A percentile compares a stretch with the other conserved stretches of the same genome.
phyloP scores from a whole-genome alignment of 1,140 invertebrate species.

The Ruditapes philippinarum region DNA sequence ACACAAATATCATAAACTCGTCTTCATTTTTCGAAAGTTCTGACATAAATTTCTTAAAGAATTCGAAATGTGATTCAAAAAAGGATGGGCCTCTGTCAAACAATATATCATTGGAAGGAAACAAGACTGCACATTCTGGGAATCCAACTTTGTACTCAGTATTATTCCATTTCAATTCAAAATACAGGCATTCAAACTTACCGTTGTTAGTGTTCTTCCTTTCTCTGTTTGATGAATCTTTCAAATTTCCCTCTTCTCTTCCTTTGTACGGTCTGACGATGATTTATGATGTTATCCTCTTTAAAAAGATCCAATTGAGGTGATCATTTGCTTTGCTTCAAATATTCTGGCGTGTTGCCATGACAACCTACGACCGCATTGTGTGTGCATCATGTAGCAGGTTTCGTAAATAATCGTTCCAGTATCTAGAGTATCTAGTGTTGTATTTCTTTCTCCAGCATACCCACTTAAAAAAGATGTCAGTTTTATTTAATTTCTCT shows the following conservation, averaged over 20 bases:
- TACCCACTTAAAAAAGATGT: constrained; percentile 12
- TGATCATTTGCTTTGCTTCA: constrained; percentile 2
- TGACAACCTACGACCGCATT: background rate
- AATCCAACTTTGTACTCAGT: background rate
- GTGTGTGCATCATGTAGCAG: background rate
- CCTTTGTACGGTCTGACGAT: background rate
- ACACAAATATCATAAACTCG: constrained; percentile 8
- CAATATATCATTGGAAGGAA: background rate
- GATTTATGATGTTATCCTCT: background rate
- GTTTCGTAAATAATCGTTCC: background rate
- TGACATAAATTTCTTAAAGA: constrained; percentile 2
- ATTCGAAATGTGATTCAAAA: background rate
- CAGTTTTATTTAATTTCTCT: background rate
- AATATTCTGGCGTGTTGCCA: constrained; percentile 42
- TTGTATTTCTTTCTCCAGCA: constrained; percentile 53
- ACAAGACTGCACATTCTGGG: constrained; percentile 34
- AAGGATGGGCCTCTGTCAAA: background rate
- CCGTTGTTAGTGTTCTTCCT: background rate
- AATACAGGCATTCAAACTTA: background rate
- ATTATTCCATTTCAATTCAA: background rate
- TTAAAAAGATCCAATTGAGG: background rate
- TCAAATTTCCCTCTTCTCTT: background rate
- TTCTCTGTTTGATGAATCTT: background rate
- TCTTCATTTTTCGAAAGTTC: constrained; percentile 18
- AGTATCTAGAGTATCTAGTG: background rate